These are phyloP conservation scores for Tupaia chinensis DNA, from an alignment of 2,113 vertebrate species.

Conservation along the genomic window DNA sequence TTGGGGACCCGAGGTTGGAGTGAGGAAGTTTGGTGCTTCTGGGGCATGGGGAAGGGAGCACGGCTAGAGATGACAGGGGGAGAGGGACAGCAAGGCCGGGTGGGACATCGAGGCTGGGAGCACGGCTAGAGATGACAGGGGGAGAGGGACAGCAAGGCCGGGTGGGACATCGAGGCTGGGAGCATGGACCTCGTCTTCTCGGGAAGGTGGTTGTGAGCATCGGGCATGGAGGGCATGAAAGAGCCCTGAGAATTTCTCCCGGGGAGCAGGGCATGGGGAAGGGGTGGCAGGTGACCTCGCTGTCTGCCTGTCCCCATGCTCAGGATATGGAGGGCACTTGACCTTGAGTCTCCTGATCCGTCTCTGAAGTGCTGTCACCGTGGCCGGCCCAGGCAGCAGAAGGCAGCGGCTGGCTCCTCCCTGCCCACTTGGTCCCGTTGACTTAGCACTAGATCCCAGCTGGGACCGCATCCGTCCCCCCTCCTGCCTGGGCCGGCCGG, in stretches of 20 bases:
- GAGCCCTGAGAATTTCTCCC: neutral
- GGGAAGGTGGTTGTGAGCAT: neutral
- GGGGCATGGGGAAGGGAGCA: neutral
- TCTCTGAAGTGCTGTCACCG: neutral
- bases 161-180: neutral
- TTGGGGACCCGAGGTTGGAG: neutral
- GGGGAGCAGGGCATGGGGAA: neutral
- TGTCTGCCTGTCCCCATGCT: too few relatives aligned
- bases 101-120: too few relatives aligned
- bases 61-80: neutral
- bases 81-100: too few relatives aligned
- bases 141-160: neutral
- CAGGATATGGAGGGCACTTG: neutral
- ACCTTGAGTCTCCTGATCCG: neutral
- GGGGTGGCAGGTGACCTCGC: neutral
- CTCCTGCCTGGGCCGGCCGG: neutral
- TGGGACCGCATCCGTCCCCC: accelerated
- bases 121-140: neutral
- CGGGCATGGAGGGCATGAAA: neutral
- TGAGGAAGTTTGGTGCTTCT: accelerated
- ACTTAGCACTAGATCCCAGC: accelerated
- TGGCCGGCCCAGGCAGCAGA: neutral
- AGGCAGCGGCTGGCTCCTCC: neutral
- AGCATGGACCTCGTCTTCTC: neutral
- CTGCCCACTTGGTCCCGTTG: accelerated